These are phyloP conservation scores for Pollenia angustigena DNA, from an alignment of 2,888 invertebrate species.

Conservation along the genomic window DNA sequence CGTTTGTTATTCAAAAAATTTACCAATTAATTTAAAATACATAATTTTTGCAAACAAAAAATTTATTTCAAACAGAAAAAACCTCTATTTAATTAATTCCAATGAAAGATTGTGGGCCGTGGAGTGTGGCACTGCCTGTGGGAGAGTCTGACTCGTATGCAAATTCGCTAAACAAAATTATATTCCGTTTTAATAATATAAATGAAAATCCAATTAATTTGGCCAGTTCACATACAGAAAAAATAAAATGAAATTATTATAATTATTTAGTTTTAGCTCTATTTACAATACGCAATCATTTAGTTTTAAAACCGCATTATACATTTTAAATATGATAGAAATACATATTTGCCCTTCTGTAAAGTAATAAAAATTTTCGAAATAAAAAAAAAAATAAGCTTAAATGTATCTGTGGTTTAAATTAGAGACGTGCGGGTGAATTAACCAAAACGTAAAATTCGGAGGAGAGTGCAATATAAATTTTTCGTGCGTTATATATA, in stretches of 20 bases:
- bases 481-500: too few species aligned
- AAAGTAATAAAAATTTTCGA: not conserved
- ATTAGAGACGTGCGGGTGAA: not conserved
- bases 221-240: conserved; percentile 32
- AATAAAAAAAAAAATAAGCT: not conserved
- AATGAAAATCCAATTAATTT: conserved; percentile 65
- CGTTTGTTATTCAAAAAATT: conserved; percentile 1
- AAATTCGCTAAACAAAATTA: conserved; percentile 12
- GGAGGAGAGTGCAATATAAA: too few species aligned
- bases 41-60: not conserved
- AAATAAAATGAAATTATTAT: conserved; percentile 10
- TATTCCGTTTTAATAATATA: conserved; percentile 49
- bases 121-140: conserved; percentile 1
- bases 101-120: not conserved
- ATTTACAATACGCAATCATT: conserved; percentile 50
- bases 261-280: conserved; percentile 56
- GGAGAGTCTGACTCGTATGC: not conserved
- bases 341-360: not conserved
- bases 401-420: not conserved
- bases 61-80: not conserved
- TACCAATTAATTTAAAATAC: conserved; percentile 8
- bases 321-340: conserved; percentile 48
- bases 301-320: conserved; percentile 52
- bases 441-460: too few species aligned
- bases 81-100: conserved; percentile 32